Percentiles rank a stretch among this genome's conserved stretches.
Conservation (phyloP, 2,113 vertebrate species). For the Corvus cornix region DNA sequence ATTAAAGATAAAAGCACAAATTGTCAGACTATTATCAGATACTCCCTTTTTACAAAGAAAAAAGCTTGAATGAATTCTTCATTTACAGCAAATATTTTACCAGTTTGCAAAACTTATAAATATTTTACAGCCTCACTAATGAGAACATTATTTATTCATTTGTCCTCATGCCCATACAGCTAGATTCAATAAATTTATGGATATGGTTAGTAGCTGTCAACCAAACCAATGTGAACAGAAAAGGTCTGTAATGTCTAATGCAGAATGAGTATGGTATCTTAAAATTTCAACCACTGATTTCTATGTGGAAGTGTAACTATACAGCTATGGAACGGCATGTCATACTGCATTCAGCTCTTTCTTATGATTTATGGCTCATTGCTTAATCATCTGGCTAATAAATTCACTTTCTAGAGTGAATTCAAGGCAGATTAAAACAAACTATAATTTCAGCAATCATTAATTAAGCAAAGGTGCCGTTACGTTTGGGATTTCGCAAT, state of each 20-base stretch:
- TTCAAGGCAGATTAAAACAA: background rate
- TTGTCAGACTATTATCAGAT: background rate
- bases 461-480: background rate
- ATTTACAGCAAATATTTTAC: background rate
- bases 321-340: background rate
- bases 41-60: background rate
- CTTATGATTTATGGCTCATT: background rate
- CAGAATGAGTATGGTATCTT: accelerated
- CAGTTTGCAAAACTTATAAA: background rate
- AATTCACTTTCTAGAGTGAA: background rate
- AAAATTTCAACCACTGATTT: background rate
- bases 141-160: background rate
- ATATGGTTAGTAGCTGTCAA: background rate
- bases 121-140: background rate
- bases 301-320: background rate
- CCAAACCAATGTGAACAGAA: background rate
- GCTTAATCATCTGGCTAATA: background rate
- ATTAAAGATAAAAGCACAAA: background rate
- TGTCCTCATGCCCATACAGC: background rate
- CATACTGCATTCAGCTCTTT: background rate
- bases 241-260: background rate
- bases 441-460: background rate
- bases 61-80: background rate
- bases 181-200: background rate
- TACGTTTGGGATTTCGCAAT: background rate